Conservation (phyloP, 2,113 vertebrate species). For the Mesembrinibis cayennensis region DNA sequence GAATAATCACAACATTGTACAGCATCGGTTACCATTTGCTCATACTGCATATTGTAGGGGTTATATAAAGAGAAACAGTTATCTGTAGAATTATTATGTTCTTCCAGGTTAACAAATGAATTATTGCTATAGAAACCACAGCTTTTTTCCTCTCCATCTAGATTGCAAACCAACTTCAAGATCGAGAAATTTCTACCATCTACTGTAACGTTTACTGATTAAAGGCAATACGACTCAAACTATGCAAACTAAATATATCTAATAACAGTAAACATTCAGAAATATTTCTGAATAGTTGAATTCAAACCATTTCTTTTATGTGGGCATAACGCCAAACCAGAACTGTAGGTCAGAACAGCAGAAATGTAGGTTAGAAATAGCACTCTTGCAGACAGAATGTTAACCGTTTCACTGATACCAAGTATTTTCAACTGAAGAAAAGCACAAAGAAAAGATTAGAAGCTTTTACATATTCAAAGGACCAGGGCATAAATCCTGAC, state of each 20-base stretch:
- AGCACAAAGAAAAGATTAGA: neutral
- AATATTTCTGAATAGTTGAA: neutral
- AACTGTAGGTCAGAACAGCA: conserved; percentile 3
- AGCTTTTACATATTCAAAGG: neutral
- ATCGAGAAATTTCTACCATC: conserved; percentile 42
- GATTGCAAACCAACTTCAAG: neutral
- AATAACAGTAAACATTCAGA: neutral
- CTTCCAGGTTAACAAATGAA: conserved; percentile 33
- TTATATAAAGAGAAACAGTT: neutral
- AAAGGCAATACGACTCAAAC: neutral
- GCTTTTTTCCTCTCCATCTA: neutral
- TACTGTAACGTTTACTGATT: neutral
- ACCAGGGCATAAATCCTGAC: neutral
- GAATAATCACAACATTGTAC: neutral
- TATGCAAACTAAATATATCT: neutral
- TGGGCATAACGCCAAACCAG: neutral
- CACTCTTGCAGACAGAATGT: neutral
- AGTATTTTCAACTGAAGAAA: neutral
- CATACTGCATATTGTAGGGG: neutral
- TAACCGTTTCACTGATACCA: neutral
- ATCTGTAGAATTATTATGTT: neutral
- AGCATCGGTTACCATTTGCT: neutral
- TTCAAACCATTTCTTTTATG: neutral
- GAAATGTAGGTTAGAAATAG: neutral
- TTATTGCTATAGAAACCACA: conserved; percentile 60